Percentiles rank a stretch among this genome's conserved stretches.
phyloP scores from a whole-genome alignment of 2,113 vertebrate genomes.

The Charina bottae region DNA sequence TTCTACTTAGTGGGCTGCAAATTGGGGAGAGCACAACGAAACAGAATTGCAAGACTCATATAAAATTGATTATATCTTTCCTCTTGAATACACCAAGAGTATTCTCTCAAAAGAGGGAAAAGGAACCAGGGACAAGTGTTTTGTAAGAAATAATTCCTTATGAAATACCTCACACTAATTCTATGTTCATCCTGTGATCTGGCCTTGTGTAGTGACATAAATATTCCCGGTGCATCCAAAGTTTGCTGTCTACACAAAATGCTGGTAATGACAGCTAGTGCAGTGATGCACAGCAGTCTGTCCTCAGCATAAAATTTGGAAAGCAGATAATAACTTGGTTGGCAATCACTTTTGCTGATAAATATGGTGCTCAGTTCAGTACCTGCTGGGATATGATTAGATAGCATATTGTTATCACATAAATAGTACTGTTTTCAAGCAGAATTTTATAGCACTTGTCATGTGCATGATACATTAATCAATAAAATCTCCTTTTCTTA shows the following conservation, averaged over 20 bases:
- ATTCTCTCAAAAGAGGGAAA: slow-evolving; percentile 20
- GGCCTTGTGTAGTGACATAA: slow-evolving; percentile 41
- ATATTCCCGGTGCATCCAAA: slow-evolving; percentile 43
- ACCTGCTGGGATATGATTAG: slow-evolving; percentile 54
- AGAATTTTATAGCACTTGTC: slow-evolving; percentile 39
- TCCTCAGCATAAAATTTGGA: slow-evolving; percentile 52
- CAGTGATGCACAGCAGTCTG: slow-evolving; percentile 42
- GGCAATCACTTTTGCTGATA: slow-evolving; percentile 55
- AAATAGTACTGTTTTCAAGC: slow-evolving; percentile 51
- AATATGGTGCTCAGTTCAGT: slow-evolving; percentile 59
- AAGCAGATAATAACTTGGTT: slow-evolving; percentile 55
- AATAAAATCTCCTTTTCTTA: slow-evolving; percentile 34
- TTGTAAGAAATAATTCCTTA: slow-evolving; percentile 42
- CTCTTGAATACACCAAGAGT: slow-evolving; percentile 46
- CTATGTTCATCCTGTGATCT: slow-evolving; percentile 36
- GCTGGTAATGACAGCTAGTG: slow-evolving; percentile 40
- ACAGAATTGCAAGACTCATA: slow-evolving; percentile 15
- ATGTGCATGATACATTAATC: slow-evolving; percentile 26
- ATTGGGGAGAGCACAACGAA: slow-evolving; percentile 25
- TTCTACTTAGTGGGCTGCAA: slow-evolving; percentile 36
- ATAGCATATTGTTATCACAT: slow-evolving; percentile 55
- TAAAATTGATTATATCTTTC: slow-evolving; percentile 28
- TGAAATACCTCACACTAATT: slow-evolving; percentile 15
- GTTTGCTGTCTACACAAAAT: slow-evolving; percentile 20
- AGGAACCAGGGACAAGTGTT: slow-evolving; percentile 10